Conservation (phyloP, 2,888 invertebrate species). For the Dryobotodes eremita region DNA sequence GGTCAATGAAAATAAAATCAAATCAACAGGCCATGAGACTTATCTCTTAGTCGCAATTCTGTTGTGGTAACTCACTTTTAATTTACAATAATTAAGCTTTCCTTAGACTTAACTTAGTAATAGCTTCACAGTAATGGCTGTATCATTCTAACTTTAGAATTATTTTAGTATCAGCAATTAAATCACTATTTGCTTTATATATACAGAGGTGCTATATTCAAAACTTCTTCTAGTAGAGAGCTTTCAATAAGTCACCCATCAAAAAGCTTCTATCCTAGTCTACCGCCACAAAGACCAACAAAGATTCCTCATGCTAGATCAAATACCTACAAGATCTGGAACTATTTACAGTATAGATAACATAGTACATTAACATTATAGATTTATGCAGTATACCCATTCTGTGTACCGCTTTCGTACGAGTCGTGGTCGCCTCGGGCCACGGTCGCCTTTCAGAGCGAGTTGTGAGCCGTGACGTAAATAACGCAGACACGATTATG, state of each 20-base stretch:
- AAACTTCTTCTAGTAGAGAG: no score
- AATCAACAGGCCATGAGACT: slow-evolving; percentile 23
- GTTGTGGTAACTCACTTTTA: neutral
- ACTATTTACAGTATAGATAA: slow-evolving; percentile 40
- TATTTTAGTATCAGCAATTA: no score
- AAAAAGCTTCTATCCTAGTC: no score
- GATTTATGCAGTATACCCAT: slow-evolving; percentile 66
- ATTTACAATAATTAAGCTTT: neutral
- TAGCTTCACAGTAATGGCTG: neutral
- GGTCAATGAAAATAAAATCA: slow-evolving; percentile 10
- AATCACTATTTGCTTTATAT: no score
- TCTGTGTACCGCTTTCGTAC: slow-evolving; percentile 70
- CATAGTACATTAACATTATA: slow-evolving; percentile 51
- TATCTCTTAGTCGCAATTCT: neutral
- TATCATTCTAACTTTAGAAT: no score
- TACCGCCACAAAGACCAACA: slow-evolving; percentile 6
- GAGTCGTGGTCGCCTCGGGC: slow-evolving; percentile 83
- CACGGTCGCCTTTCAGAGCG: slow-evolving; percentile 77
- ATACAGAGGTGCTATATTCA: no score
- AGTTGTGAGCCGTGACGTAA: slow-evolving; percentile 70
- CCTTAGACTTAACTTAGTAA: neutral
- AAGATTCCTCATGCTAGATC: slow-evolving; percentile 31
- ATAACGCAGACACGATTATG: slow-evolving; percentile 74
- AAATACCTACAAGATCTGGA: slow-evolving; percentile 35
- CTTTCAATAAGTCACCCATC: no score